Evolutionary conservation across 2,888 invertebrate species (phyloP).

Genomic region (Leptinotarsa peninsularis): DNA sequence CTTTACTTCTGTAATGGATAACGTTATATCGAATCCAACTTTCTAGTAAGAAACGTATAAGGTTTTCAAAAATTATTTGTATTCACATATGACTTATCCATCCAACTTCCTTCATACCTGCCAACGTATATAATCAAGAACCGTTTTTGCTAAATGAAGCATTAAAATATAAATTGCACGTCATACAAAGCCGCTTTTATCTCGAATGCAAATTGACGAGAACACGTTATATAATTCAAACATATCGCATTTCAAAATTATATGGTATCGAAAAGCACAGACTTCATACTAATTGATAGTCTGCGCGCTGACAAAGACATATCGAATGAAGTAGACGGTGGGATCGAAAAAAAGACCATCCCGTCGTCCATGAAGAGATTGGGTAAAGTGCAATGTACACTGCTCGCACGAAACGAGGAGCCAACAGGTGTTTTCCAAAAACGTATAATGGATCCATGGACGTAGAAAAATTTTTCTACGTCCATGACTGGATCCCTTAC

Average conservation of each 20-base stretch:
- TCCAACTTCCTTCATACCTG: background rate
- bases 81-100: background rate
- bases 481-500: too few species aligned
- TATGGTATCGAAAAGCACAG: constrained; percentile 30
- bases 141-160: constrained; percentile 31
- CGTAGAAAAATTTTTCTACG: too few species aligned
- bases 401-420: constrained; percentile 2
- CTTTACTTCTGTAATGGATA: background rate
- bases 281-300: constrained; percentile 47
- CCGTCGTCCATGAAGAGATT: constrained; percentile 25
- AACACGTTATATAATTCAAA: constrained; percentile 43
- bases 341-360: constrained; percentile 22
- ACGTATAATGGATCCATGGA: background rate
- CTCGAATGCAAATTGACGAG: constrained; percentile 32
- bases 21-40: background rate
- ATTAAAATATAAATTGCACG: constrained; percentile 39
- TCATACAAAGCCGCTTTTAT: constrained; percentile 37
- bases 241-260: constrained; percentile 46
- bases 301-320: constrained; percentile 44
- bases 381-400: constrained; percentile 25
- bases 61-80: background rate
- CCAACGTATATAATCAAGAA: constrained; percentile 26
- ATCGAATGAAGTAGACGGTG: constrained; percentile 51
- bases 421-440: background rate
- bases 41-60: background rate